Base-by-base conservation (phyloP, 2,888 invertebrate genomes). In the Dermolepida albohirtum region DNA sequence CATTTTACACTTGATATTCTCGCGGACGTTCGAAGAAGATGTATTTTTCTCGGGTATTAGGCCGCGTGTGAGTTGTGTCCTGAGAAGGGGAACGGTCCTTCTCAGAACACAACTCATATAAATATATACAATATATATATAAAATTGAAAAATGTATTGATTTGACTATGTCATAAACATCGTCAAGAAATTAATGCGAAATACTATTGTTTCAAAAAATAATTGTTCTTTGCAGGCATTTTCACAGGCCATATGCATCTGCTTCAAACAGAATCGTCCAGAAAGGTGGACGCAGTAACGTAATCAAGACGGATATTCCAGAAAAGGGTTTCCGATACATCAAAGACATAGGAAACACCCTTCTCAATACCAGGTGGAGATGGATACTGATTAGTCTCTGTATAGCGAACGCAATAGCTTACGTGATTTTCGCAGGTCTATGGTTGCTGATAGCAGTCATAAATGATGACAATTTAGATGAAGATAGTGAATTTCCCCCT, bases 281-380 rank as follows among this genome's bases (percentile, higher is more conserved):
- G 12, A 71, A 70, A 67, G 55, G 67, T 11, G 74, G 74, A 72
- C 88, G 88, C 87, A 80, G 76, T 72, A 74, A 72, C 70, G 64
- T 73, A 7, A 62, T 64, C 27, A 44, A 39, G 7, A 51, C 34
- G 16, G 57, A 74, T 11, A 34, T 72, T 6, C 77, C 77, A 16
- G 64, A 78, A 39, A 81, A 80, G 70, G 73, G 75, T 57, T 67
- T 77, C 39, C 70, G 71, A 1, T 81, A 79, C 72, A 72, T 80
- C 81, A 86, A 66, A 71, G 89, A 89, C 77, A 79, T 88, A 49
- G 89, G 88, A 78, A 88, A 88, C 14, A 88, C 89, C 0, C 77
- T 89, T 81, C 87, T 93, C 40, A 92, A 92, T 81, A 87, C 90
- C 71, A 87, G 89, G 80, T 94, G 93, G 93, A 85, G 91, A 10